Evolutionary conservation across 2,888 invertebrate genomes (phyloP).

Genomic region (Apamea epomidion): DNA sequence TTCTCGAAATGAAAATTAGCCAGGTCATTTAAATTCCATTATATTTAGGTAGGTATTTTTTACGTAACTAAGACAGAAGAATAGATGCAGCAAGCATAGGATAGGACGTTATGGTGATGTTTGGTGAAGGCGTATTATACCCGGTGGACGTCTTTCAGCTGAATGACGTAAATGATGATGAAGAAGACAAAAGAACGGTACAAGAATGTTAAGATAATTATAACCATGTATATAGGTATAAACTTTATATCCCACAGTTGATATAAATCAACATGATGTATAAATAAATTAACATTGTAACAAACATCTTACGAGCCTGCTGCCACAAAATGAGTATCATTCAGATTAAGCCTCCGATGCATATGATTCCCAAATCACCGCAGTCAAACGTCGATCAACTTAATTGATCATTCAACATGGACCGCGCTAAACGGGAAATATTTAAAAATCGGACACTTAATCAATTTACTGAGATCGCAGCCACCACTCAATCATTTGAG

Average conservation of each 20-base stretch:
- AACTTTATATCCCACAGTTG: not conserved
- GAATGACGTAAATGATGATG: not conserved
- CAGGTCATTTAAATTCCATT: slow-evolving; percentile 3
- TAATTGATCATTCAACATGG: slow-evolving; percentile 85
- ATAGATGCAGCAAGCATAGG: not conserved
- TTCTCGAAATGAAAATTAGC: not conserved
- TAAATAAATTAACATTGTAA: slow-evolving; percentile 54
- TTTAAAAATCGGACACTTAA: slow-evolving; percentile 85
- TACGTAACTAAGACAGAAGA: not conserved
- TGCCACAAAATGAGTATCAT: slow-evolving; percentile 70
- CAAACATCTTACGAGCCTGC: slow-evolving; percentile 29
- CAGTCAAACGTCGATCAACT: slow-evolving; percentile 84
- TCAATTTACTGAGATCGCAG: slow-evolving; percentile 86
- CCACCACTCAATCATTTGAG: slow-evolving; percentile 81
- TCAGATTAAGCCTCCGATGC: slow-evolving; percentile 70
- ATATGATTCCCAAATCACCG: slow-evolving; percentile 72
- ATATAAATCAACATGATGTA: slow-evolving; percentile 25
- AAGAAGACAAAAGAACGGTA: not conserved
- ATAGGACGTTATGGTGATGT: not conserved
- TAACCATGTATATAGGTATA: not conserved
- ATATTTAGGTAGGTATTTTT: not conserved
- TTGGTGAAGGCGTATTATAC: not conserved
- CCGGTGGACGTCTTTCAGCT: not conserved
- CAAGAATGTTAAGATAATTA: not conserved
- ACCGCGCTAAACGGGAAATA: slow-evolving; percentile 80